These are phyloP conservation scores for Sinotaia quadrata DNA, from an alignment of 2,888 invertebrate genomes.

Conservation along the genomic window DNA sequence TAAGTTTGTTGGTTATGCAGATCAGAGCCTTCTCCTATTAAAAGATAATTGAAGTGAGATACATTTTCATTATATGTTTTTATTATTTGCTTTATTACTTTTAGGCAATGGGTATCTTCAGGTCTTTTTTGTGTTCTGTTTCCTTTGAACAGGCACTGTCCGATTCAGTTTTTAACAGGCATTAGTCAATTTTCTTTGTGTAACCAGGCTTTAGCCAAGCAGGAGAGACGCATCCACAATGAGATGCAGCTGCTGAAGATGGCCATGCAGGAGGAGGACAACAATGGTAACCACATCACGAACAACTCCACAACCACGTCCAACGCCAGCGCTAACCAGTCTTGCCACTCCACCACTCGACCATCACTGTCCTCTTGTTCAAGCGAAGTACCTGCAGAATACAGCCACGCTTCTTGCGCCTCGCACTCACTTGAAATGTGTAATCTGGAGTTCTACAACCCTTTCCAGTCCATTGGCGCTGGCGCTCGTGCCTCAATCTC, in stretches of 20 bases:
- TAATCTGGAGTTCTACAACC: neutral
- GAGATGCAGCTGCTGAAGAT: conserved; percentile 22
- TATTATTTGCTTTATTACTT: no score
- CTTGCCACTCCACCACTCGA: neutral
- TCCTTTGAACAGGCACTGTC: no score
- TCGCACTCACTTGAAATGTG: neutral
- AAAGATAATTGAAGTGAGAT: no score
- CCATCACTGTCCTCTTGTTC: neutral
- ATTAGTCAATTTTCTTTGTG: neutral
- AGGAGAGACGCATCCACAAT: conserved; percentile 5
- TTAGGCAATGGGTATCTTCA: no score
- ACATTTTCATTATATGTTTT: no score
- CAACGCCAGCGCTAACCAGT: neutral
- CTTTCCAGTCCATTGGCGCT: neutral
- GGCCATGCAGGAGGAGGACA: conserved; percentile 17
- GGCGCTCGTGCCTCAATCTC: neutral
- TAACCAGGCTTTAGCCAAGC: neutral
- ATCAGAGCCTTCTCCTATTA: no score
- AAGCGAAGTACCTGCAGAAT: neutral
- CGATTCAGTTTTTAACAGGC: no score
- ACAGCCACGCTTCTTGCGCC: neutral
- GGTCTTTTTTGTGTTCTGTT: no score
- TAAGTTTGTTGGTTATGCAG: no score
- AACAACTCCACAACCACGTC: neutral
- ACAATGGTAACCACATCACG: neutral